phyloP scores from a whole-genome alignment of 2,113 vertebrate genomes.

The Tragelaphus scriptus region DNA sequence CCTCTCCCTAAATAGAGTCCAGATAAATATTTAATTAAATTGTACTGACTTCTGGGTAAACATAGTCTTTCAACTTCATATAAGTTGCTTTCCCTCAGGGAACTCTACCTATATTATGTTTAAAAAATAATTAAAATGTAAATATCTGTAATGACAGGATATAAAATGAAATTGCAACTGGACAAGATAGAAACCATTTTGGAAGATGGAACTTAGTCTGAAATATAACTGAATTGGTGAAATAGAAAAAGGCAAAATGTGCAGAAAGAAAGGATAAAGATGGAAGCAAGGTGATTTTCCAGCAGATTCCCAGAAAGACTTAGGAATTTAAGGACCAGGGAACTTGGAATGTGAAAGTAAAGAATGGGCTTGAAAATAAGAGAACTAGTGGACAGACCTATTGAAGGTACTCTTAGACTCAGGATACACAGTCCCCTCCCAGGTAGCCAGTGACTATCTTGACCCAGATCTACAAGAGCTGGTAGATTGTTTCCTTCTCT shows the following conservation, averaged over 20 bases:
- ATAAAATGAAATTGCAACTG: background rate
- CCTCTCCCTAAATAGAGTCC: background rate
- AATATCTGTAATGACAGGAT: background rate
- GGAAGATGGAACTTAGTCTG: background rate
- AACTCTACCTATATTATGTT: background rate
- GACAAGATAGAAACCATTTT: background rate
- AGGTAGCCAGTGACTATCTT: too few species aligned
- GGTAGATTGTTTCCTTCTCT: background rate
- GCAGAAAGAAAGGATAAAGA: background rate
- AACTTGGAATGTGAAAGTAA: background rate
- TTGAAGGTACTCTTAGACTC: background rate
- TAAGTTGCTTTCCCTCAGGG: background rate
- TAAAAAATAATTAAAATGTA: background rate
- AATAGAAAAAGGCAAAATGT: background rate
- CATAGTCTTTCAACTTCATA: background rate
- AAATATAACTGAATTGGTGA: background rate
- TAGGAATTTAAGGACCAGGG: background rate
- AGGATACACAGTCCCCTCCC: too few species aligned
- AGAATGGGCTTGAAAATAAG: background rate
- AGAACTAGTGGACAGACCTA: background rate
- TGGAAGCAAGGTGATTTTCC: background rate
- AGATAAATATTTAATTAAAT: background rate
- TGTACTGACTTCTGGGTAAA: background rate
- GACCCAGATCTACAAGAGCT: background rate
- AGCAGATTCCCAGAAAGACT: background rate